Evolutionary conservation across 2,797 vertebrate species (phyloP).

Genomic region (Danionella dracula): DNA sequence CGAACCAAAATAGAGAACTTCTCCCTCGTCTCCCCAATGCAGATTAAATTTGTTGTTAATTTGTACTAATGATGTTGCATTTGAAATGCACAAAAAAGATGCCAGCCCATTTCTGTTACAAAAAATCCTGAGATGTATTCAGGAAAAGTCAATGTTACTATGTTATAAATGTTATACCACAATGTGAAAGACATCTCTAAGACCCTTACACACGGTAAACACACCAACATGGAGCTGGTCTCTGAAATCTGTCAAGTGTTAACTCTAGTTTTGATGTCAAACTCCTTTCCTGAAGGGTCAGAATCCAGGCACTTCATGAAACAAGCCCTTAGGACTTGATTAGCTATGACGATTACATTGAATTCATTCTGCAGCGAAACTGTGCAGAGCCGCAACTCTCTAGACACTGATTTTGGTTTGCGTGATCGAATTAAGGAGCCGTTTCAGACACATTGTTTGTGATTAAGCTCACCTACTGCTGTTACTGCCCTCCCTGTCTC

Average conservation of each 20-base stretch:
- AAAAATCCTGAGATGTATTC: not conserved
- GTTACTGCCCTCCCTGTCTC: slow-evolving; percentile 5
- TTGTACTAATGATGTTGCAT: too few species aligned
- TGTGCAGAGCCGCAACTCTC: too few species aligned
- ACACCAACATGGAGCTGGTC: slow-evolving; percentile 23
- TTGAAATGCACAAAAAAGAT: too few species aligned
- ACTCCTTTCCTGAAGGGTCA: not conserved
- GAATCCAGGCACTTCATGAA: too few species aligned
- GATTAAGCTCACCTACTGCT: not conserved
- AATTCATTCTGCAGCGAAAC: too few species aligned
- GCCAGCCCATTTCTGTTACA: not conserved
- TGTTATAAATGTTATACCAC: not conserved
- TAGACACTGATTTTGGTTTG: too few species aligned
- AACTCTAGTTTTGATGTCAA: not conserved
- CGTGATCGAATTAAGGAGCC: too few species aligned
- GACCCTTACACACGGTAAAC: slow-evolving; percentile 19
- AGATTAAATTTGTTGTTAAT: too few species aligned
- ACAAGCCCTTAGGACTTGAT: too few species aligned
- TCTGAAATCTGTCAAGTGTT: slow-evolving; percentile 9
- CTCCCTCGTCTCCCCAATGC: too few species aligned
- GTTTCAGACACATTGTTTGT: slow-evolving; percentile 15
- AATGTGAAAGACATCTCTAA: not conserved
- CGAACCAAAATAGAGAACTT: not conserved
- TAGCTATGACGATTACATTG: too few species aligned
- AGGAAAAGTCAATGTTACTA: not conserved